Percentiles rank a stretch among this genome's conserved stretches.
phyloP scores from a whole-genome alignment of 1,140 invertebrate species.

The Cyclargus thomasi region DNA sequence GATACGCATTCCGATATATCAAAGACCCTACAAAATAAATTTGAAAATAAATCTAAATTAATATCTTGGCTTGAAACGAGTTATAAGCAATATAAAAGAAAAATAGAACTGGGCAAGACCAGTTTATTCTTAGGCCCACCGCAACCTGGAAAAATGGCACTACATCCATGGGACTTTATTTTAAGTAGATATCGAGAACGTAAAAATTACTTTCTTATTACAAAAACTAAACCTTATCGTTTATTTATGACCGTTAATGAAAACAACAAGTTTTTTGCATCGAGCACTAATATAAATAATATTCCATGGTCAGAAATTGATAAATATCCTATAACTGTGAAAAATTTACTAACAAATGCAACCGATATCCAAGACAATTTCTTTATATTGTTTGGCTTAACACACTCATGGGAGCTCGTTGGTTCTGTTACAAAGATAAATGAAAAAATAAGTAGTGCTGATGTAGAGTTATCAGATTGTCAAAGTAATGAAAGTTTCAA shows the following conservation, averaged over 20 bases:
- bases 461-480: neutral
- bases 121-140: conserved; percentile 50
- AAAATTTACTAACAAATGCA: conserved; percentile 53
- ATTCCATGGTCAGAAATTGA: conserved; percentile 46
- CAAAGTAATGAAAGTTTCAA: neutral
- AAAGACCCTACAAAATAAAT: conserved; percentile 19
- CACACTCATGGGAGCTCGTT: conserved; percentile 57
- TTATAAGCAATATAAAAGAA: conserved; percentile 54
- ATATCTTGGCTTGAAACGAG: conserved; percentile 51
- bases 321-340: conserved; percentile 54
- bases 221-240: conserved; percentile 44
- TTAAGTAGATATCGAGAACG: conserved; percentile 51
- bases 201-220: conserved; percentile 59
- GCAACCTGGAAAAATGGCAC: conserved; percentile 40
- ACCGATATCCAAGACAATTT: conserved; percentile 51
- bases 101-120: conserved; percentile 30
- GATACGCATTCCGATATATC: neutral
- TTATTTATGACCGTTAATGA: conserved; percentile 55
- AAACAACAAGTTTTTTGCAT: conserved; percentile 39
- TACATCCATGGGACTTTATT: conserved; percentile 61
- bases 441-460: conserved; percentile 22
- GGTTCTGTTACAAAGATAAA: conserved; percentile 52
- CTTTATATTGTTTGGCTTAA: conserved; percentile 56
- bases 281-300: conserved; percentile 55
- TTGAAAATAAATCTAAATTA: conserved; percentile 39